phyloP scores from a whole-genome alignment of 2,797 vertebrate species.

The Takifugu rubripes region DNA sequence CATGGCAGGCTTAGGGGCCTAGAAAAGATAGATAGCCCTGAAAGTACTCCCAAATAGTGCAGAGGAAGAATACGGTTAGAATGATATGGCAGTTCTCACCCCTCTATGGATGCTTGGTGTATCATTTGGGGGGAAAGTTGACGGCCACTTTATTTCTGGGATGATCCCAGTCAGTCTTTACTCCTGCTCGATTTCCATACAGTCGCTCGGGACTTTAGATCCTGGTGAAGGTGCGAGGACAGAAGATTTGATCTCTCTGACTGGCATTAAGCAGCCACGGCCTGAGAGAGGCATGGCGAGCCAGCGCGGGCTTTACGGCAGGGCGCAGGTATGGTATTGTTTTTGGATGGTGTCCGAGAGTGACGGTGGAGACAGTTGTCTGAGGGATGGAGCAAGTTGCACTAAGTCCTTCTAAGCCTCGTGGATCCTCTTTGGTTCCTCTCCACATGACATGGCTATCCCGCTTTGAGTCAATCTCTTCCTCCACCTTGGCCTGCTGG shows the following conservation, averaged over 20 bases:
- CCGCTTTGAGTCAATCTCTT: slow-evolving; percentile 69
- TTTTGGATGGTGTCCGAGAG: slow-evolving; percentile 20
- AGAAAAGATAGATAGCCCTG: slow-evolving; percentile 71
- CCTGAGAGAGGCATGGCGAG: too few species aligned
- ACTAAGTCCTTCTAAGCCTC: slow-evolving; percentile 74
- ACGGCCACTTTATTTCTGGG: slow-evolving; percentile 29
- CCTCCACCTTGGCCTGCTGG: slow-evolving; percentile 63
- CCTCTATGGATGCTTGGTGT: not conserved
- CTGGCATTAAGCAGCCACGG: too few species aligned
- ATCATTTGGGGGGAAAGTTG: slow-evolving; percentile 13
- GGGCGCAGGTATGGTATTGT: slow-evolving; percentile 31
- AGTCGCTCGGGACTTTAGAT: slow-evolving; percentile 52
- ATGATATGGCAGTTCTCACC: slow-evolving; percentile 4
- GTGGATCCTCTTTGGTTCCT: slow-evolving; percentile 74
- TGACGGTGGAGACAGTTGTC: slow-evolving; percentile 10
- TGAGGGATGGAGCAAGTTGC: slow-evolving; percentile 47
- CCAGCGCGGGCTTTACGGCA: too few species aligned
- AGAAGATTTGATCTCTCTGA: not conserved
- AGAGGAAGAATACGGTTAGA: slow-evolving; percentile 19
- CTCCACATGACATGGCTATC: slow-evolving; percentile 71
- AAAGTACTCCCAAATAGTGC: slow-evolving; percentile 42
- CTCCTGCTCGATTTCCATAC: slow-evolving; percentile 46
- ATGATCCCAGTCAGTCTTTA: slow-evolving; percentile 54
- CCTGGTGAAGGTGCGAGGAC: slow-evolving; percentile 40
- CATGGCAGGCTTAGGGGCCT: slow-evolving; percentile 66